Base-by-base conservation (phyloP, 23 tunicate species). In the Ascidia mentula region DNA sequence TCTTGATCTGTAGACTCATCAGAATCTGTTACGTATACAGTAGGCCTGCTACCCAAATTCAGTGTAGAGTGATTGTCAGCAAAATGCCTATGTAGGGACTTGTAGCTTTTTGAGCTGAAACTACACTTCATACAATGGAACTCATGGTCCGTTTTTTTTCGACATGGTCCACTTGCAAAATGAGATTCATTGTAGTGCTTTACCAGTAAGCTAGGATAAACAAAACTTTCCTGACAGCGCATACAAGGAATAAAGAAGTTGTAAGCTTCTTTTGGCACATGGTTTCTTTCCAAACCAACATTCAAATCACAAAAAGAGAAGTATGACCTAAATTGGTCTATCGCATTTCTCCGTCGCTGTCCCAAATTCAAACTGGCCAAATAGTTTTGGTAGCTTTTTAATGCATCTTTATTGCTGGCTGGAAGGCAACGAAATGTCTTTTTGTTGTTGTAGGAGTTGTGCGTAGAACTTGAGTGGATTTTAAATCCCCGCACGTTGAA, bases 91-190 rank as follows among this genome's bases (percentile, higher is more conserved):
- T 83, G 87, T 1, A 83, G 65, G 12, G 32, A 24, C 37, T 35
- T 75, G 75, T 83, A 83, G 40, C 87, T 83, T 15, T 45, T 38
- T 3, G 38, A 40, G 5, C 32, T 37, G 37, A 53, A 76, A 4
- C 39, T 24, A 32, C 87, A 83, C 6, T 60, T 32, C 31, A 36
- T 38, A 40, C 87, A 83, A 65, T 83, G 87, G 38, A 75, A 83
- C 75, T 60, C 12, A 26, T 76, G 40, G 31, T 75, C 73, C 9
- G 33, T 2, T n/a, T 20, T 5, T 33, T 76, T 35, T 24, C 87
- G 70, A 32, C 20, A 22, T 7, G 87, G 87, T 2, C 87, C 87
- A 28, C 69, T 17, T 1, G 61, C 38, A 12, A 15, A 31, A 38
- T 83, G 87, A 6, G 17, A 34, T 6, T 34, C 34, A 33, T 75